Conservation (phyloP, 2,888 invertebrate genomes). For the Lithophane socia region DNA sequence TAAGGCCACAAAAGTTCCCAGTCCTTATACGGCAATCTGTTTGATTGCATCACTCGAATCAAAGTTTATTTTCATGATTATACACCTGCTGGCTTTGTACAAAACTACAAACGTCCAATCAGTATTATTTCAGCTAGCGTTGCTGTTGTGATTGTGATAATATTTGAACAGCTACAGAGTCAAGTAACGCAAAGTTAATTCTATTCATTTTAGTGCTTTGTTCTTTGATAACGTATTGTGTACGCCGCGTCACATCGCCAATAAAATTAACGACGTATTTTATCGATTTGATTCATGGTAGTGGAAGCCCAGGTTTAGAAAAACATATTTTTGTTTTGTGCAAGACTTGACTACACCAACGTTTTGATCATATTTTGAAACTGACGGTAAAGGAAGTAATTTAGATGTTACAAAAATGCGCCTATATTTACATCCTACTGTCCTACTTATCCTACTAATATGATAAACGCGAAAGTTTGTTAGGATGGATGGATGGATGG, state of each 20-base stretch:
- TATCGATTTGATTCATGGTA: slow-evolving; percentile 14
- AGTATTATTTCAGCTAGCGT: slow-evolving; percentile 68
- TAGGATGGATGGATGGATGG: too few relatives aligned
- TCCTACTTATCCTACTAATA: too few relatives aligned
- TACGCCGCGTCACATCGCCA: slow-evolving; percentile 14
- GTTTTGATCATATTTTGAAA: background rate
- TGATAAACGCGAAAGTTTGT: too few relatives aligned
- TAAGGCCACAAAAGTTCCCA: slow-evolving; percentile 38
- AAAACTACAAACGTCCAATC: slow-evolving; percentile 69
- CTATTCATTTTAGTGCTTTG: slow-evolving; percentile 57
- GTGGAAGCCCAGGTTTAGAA: background rate
- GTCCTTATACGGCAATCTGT: slow-evolving; percentile 35
- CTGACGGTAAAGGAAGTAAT: background rate
- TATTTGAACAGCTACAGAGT: slow-evolving; percentile 70
- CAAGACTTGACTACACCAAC: background rate
- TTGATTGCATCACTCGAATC: slow-evolving; percentile 42
- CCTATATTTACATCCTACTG: background rate
- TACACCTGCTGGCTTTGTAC: slow-evolving; percentile 47
- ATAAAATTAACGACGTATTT: slow-evolving; percentile 31
- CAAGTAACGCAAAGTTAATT: slow-evolving; percentile 63
- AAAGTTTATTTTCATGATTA: slow-evolving; percentile 45
- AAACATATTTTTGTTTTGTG: slow-evolving; percentile 18
- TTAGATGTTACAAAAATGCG: background rate
- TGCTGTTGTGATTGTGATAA: slow-evolving; percentile 66
- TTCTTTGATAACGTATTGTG: slow-evolving; percentile 59